Evolutionary conservation across 2,113 vertebrate genomes (phyloP).

Genomic region (Halcyon malimbica): DNA sequence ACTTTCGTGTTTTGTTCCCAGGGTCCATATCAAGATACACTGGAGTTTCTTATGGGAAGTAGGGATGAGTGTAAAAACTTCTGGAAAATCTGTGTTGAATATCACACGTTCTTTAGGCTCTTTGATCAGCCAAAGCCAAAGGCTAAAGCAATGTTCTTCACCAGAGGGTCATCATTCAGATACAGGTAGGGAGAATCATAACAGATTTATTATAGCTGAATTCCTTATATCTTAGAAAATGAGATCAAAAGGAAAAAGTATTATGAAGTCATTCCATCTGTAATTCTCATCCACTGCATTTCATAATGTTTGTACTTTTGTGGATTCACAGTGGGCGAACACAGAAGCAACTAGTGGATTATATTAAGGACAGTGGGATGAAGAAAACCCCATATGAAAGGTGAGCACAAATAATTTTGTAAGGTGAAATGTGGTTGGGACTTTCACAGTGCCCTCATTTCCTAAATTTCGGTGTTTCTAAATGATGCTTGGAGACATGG

Average conservation of each 20-base stretch:
- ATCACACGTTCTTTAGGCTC: conserved; percentile 95
- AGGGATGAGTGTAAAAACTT: conserved; percentile 95
- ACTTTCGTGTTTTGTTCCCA: conserved; percentile 45
- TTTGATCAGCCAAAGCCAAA: conserved; percentile 92
- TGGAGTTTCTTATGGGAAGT: conserved; percentile 93
- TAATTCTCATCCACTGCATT: neutral
- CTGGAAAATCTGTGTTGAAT: conserved; percentile 98
- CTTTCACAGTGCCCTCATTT: neutral
- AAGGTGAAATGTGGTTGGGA: neutral
- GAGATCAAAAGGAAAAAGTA: neutral
- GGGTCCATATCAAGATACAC: conserved; percentile 92
- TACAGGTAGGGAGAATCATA: conserved; percentile 84
- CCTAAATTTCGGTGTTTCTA: neutral
- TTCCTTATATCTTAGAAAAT: neutral
- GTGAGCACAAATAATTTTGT: conserved; percentile 50
- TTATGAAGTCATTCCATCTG: neutral
- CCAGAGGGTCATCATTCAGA: conserved; percentile 94
- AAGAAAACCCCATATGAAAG: conserved; percentile 91
- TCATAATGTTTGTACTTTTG: conserved; percentile 20
- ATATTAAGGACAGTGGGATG: conserved; percentile 85
- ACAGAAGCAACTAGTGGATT: conserved; percentile 94
- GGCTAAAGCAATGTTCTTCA: conserved; percentile 89
- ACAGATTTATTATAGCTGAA: neutral
- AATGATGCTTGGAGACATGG: neutral
- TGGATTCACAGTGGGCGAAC: conserved; percentile 88